phyloP scores from a whole-genome alignment of 2,888 invertebrate genomes.

The Trissonchulus sp. region DNA sequence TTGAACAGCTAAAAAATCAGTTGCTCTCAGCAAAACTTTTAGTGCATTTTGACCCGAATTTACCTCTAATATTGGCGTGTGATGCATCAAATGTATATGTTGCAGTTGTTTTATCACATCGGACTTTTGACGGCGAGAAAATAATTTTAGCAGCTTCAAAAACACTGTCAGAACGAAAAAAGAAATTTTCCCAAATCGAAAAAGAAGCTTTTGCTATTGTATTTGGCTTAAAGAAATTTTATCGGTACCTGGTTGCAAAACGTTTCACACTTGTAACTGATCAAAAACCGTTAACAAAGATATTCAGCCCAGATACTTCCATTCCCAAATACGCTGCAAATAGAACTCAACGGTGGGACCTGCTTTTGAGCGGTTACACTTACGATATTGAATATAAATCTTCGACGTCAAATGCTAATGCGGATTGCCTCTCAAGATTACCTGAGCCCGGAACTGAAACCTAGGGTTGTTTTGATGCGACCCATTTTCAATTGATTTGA shows the following conservation, averaged over 20 bases:
- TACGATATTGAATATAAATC: neutral
- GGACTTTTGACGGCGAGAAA: neutral
- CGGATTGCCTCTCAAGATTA: neutral
- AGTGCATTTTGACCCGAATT: neutral
- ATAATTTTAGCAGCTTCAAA: neutral
- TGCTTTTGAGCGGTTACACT: neutral
- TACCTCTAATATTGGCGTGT: neutral
- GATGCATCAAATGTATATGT: neutral
- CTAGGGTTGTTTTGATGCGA: no score
- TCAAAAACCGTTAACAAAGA: neutral
- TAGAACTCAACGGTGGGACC: neutral
- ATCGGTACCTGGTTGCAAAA: neutral
- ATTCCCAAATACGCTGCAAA: constrained; percentile 2
- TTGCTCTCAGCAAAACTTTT: neutral
- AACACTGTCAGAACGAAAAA: neutral
- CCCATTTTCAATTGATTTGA: no score
- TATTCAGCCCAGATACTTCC: neutral
- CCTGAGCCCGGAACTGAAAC: no score
- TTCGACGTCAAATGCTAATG: neutral
- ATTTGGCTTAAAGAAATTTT: constrained; percentile 4
- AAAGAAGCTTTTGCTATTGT: constrained; percentile 14
- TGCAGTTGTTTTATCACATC: neutral
- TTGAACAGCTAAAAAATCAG: neutral
- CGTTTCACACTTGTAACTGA: constrained; percentile 2
- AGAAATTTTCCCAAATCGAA: neutral